These are phyloP conservation scores for Calephelis virginiensis DNA, from an alignment of 1,140 invertebrate species.

Conservation along the genomic window DNA sequence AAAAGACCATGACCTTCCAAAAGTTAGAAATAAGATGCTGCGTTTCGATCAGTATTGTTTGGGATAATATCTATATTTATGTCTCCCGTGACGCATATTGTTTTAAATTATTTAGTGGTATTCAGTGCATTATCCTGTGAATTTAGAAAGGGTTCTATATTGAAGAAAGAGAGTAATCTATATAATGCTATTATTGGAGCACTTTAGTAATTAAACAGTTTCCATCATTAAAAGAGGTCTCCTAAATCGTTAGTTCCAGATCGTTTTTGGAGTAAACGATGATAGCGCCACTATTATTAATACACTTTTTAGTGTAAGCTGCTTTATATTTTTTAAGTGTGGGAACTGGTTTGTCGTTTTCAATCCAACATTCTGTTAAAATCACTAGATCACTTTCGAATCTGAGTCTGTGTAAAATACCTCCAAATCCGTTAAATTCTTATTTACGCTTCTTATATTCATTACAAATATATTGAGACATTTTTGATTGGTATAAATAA, in stretches of 20 bases:
- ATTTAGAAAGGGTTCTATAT: slow-evolving; percentile 7
- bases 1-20: slow-evolving; percentile 21
- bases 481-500: background rate
- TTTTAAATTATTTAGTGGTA: background rate
- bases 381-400: slow-evolving; percentile 16
- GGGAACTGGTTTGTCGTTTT: slow-evolving; percentile 14
- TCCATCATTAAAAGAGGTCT: background rate
- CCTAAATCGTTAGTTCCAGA: background rate
- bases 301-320: slow-evolving; percentile 17
- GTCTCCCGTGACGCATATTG: background rate
- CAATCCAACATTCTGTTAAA: slow-evolving; percentile 21
- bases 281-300: slow-evolving; percentile 19
- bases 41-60: slow-evolving; percentile 4
- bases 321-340: background rate
- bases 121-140: slow-evolving; percentile 7
- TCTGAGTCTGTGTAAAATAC: slow-evolving; percentile 1
- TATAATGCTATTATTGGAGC: slow-evolving; percentile 18
- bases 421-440: slow-evolving; percentile 14
- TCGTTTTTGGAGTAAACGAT: background rate
- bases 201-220: slow-evolving; percentile 17
- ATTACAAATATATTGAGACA: slow-evolving; percentile 7
- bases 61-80: slow-evolving; percentile 22
- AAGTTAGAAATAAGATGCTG: slow-evolving; percentile 15
- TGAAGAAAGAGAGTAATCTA: slow-evolving; percentile 21
- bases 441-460: slow-evolving; percentile 21